Percentiles rank a stretch among this genome's conserved stretches.
Conservation (phyloP, 2,113 vertebrate genomes). For the Stomatorhinus ivindoensis region DNA sequence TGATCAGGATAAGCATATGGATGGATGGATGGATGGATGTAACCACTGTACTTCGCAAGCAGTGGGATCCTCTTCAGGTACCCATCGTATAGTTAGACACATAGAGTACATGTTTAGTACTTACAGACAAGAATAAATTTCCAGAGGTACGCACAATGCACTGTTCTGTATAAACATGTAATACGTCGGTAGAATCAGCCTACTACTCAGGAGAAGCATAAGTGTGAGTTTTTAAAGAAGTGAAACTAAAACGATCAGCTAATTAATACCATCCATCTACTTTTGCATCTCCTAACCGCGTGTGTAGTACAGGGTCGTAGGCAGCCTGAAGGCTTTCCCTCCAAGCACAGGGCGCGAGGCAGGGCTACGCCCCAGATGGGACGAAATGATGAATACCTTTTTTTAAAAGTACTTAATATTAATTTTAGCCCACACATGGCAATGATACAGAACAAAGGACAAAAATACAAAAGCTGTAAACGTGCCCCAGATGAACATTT, state of each 20-base stretch:
- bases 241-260: background rate
- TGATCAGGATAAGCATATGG: background rate
- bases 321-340: background rate
- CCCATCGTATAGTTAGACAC: background rate
- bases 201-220: background rate
- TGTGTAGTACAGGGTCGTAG: background rate
- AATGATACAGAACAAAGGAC: background rate
- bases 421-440: background rate
- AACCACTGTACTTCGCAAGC: background rate
- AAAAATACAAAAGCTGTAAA: background rate
- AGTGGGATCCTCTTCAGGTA: background rate
- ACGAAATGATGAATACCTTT: background rate
- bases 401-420: background rate
- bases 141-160: background rate
- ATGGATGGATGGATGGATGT: background rate
- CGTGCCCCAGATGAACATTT: background rate
- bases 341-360: background rate
- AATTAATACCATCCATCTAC: constrained; percentile 1
- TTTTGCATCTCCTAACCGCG: background rate
- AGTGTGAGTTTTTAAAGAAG: background rate
- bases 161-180: background rate
- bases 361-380: background rate
- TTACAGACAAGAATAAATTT: background rate
- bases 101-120: background rate
- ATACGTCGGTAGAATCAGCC: background rate